phyloP scores from a whole-genome alignment of 2,113 vertebrate genomes.

The Dipodomys ordii region DNA sequence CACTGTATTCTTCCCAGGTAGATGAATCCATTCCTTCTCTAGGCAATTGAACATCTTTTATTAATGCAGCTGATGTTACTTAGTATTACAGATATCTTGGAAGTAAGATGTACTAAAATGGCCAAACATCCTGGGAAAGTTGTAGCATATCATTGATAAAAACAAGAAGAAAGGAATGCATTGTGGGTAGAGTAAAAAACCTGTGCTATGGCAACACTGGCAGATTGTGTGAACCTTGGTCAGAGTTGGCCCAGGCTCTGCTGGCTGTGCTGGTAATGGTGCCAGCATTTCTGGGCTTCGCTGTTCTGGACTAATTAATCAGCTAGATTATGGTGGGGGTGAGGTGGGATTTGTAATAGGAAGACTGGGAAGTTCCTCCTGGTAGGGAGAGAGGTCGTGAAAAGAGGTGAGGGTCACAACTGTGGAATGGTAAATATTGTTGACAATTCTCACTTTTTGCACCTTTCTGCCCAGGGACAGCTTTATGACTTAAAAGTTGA shows the following conservation, averaged over 20 bases:
- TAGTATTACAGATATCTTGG: slow-evolving; percentile 18
- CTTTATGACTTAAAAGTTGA: neutral
- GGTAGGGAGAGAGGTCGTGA: neutral
- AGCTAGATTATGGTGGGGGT: neutral
- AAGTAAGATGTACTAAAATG: neutral
- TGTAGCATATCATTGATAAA: neutral
- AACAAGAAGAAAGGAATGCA: neutral
- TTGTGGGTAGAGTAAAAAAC: neutral
- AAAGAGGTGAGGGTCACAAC: neutral
- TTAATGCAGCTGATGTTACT: neutral
- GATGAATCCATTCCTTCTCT: neutral
- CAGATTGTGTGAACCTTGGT: neutral
- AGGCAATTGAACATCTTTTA: neutral
- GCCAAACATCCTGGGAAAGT: neutral
- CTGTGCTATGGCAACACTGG: neutral
- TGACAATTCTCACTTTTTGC: neutral
- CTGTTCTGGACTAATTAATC: neutral
- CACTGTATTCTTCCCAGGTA: neutral
- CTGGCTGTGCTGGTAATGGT: neutral
- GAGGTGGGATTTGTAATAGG: neutral
- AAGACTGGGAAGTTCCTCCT: neutral
- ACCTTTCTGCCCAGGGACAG: neutral
- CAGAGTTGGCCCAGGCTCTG: neutral
- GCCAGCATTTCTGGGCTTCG: neutral
- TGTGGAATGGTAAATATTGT: neutral